Base-by-base conservation (phyloP, 2,888 invertebrate genomes). In the Andrena flavipes region DNA sequence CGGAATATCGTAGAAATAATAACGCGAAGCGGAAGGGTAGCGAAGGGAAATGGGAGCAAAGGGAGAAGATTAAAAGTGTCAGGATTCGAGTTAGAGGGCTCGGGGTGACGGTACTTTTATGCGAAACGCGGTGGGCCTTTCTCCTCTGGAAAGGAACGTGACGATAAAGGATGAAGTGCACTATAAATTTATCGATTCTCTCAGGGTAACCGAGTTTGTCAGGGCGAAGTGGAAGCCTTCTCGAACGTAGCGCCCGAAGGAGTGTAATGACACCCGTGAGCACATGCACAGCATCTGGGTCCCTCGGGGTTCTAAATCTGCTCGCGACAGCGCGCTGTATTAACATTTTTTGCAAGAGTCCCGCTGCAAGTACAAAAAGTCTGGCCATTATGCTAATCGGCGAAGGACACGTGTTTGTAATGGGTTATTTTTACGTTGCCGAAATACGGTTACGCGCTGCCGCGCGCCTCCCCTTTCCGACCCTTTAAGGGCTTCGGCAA, bases 361-460 rank as follows among this genome's bases (percentile, higher is more conserved):
- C 77, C 77, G 56, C 51, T 51, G 74, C 68, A 80, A 80, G 82
- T 72, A 78, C 81, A 86, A 90, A 91, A 88, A 90, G 87, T 86
- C 85, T 79, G 72, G 72, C 84, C 90, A 89, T 92, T 92, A 92
- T 92, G 92, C 91, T 92, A 92, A 92, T 91, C 90, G 88, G 76
- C 82, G 16, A 87, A 91, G 87, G 92, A 92, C 92, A 92, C 92
- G 91, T 92, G 92, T 89, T 90, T 87, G 87, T 91, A 92, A 92
- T 90, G 88, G 90, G 89, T 91, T 88, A 92, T 90, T 92, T 92
- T 90, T 90, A 89, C 86, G 79, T 79, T 81, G 84, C 87, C 83
- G 81, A 90, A 90, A 87, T 80, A 87, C 73, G 76, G 79, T 87
- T 84, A 74, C 80, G 59, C 72, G 65, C 51, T 54, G 56, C 33